Evolutionary conservation across 2,113 vertebrate species (phyloP), one percentile per base, ranked within the genome.

Genomic region (Sarotherodon lohbergeri): DNA sequence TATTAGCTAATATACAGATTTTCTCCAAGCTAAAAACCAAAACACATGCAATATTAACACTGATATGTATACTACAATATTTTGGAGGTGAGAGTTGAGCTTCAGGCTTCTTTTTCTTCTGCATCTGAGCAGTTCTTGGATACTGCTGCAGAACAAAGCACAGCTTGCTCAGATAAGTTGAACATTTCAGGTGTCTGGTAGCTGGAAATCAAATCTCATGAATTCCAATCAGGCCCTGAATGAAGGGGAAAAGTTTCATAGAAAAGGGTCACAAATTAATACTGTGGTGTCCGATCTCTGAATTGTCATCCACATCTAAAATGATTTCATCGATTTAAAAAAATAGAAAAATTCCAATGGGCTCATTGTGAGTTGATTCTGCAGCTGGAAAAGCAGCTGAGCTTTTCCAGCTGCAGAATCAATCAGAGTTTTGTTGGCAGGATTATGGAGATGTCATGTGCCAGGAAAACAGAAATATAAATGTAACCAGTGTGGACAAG

Each of bases 11-110:
- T 55, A 82, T 82, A 7, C 54, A 85, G 59, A 85, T 86, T 55
- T 54, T 88, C 85, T 84, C 12, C 68, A 63, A 85, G 85, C 83
- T 9, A 63, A 90, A 88, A 84, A 90, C 76, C 83, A 68, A n/a
- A 48, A 24, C 76, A 91, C 85, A 80, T 94, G 12, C 82, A 92
- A 56, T 89, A 88, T 94, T 90, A 88, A 91, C 68, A 39, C 5
- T 82, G 84, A 85, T 59, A 83, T 71, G 52, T 59, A 83, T 16
- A 57, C 32, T 84, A 19, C 39, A 83, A 14, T 4, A 19, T 82
- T 91, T 84, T 50, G 34, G 80, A 73, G 24, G 24, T 41, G 13
- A 43, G 24, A 82, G 85, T 82, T 66, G 29, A 85, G 81, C 92
- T 90, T 4, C 63, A 14, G 88, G 88, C 73, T 84, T 46, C 7